Conservation (phyloP, 2,888 invertebrate genomes). For the Stenoptilia bipunctidactyla region DNA sequence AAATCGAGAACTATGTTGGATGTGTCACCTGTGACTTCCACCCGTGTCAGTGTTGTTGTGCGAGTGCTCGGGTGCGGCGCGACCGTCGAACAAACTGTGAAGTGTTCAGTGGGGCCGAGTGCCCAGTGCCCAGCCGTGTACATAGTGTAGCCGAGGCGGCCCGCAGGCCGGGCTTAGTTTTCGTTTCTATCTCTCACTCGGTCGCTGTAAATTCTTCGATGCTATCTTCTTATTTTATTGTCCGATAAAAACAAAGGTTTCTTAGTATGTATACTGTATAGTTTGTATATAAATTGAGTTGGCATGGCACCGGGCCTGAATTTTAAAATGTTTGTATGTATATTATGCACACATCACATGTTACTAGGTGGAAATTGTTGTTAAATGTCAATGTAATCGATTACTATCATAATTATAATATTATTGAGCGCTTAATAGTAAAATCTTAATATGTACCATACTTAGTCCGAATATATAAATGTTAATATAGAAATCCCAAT, state of each 20-base stretch:
- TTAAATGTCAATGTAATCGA: slow-evolving; percentile 1
- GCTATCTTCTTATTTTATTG: too few relatives aligned
- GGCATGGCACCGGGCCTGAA: slow-evolving; percentile 18
- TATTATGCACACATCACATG: slow-evolving; percentile 23
- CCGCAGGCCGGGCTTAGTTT: not conserved
- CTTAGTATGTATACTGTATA: not conserved
- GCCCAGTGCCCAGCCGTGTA: too few relatives aligned
- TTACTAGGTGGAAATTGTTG: slow-evolving; percentile 10
- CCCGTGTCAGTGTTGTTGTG: too few relatives aligned
- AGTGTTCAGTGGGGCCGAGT: too few relatives aligned
- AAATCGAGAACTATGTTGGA: too few relatives aligned
- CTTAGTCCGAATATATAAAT: slow-evolving; percentile 1
- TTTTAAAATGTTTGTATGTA: slow-evolving; percentile 16
- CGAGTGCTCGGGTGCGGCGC: too few relatives aligned
- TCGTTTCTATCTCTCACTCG: slow-evolving; percentile 3
- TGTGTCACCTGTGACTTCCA: too few relatives aligned
- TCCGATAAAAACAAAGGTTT: too few relatives aligned
- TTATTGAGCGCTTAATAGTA: not conserved
- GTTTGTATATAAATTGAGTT: slow-evolving; percentile 18
- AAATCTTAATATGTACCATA: not conserved
- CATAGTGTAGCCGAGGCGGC: not conserved
- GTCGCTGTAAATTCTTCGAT: too few relatives aligned
- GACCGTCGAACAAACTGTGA: too few relatives aligned
- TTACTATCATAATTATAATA: slow-evolving; percentile 5
- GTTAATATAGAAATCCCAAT: slow-evolving; percentile 8